phyloP scores from a whole-genome alignment of 1,140 invertebrate genomes.

The Drosophila micromelanica region DNA sequence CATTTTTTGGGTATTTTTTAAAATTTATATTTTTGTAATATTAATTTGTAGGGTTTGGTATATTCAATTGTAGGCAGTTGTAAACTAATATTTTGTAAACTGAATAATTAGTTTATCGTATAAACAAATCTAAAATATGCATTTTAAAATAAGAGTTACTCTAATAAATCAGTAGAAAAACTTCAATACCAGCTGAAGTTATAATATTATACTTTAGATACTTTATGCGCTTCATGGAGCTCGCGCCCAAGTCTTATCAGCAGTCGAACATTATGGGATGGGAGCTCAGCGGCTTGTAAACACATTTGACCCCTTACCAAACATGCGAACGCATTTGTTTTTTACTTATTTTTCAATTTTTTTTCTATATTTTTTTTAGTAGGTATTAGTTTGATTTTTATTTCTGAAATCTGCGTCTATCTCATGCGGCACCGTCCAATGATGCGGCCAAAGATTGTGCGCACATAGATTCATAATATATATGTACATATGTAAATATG shows the following conservation, averaged over 20 bases:
- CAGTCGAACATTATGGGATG: conserved; percentile 2
- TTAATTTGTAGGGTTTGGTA: no score
- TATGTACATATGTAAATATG: not conserved
- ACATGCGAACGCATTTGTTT: conserved; percentile 18
- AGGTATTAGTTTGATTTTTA: conserved; percentile 27
- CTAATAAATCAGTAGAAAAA: not conserved
- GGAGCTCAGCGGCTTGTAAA: conserved; percentile 30
- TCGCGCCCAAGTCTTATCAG: conserved; percentile 17
- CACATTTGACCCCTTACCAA: conserved; percentile 41
- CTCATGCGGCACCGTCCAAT: conserved; percentile 49
- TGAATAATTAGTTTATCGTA: no score
- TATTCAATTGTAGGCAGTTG: no score
- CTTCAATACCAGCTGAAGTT: not conserved
- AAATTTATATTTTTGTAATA: no score
- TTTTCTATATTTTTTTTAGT: conserved; percentile 3
- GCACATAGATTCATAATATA: not conserved
- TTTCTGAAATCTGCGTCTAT: conserved; percentile 37
- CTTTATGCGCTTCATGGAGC: not conserved
- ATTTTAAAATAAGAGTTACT: not conserved
- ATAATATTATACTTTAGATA: conserved; percentile 13
- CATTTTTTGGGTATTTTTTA: no score
- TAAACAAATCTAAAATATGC: no score
- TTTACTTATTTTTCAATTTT: conserved; percentile 10
- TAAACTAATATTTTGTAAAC: no score
- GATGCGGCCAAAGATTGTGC: conserved; percentile 54